These are phyloP conservation scores for Diarsia rubi DNA, from an alignment of 2,888 invertebrate genomes.

Conservation along the genomic window DNA sequence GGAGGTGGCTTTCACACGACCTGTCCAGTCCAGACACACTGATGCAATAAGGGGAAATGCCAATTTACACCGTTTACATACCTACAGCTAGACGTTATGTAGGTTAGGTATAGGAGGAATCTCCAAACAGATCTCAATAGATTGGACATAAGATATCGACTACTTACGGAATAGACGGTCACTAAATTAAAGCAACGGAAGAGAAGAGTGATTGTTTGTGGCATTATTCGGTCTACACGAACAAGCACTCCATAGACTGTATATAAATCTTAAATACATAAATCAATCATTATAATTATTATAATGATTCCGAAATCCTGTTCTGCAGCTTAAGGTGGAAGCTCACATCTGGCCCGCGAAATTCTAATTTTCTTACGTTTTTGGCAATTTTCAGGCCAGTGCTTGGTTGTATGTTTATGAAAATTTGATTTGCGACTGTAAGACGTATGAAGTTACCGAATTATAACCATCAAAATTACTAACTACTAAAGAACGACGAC, in stretches of 20 bases:
- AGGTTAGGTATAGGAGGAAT: not conserved
- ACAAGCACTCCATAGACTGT: not conserved
- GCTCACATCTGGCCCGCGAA: too few relatives aligned
- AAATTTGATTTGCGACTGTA: too few relatives aligned
- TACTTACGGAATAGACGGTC: not conserved
- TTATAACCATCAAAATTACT: too few relatives aligned
- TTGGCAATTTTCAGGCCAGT: too few relatives aligned
- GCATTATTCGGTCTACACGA: not conserved
- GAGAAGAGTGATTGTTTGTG: not conserved
- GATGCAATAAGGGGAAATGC: conserved; percentile 2
- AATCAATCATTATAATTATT: not conserved
- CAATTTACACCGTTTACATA: not conserved
- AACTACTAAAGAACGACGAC: too few relatives aligned
- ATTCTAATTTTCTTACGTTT: too few relatives aligned
- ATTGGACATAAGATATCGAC: not conserved
- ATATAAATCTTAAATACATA: not conserved
- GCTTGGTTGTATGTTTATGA: too few relatives aligned
- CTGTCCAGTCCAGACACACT: not conserved
- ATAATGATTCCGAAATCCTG: not conserved
- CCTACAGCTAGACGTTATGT: not conserved
- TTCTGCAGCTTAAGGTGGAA: too few relatives aligned
- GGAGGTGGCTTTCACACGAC: not conserved
- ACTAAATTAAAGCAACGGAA: too few relatives aligned
- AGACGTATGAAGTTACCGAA: too few relatives aligned
- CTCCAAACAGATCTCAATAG: too few relatives aligned